A percentile compares a stretch with the other conserved stretches of the same genome.
Evolutionary conservation across 2,113 vertebrate species (phyloP).

Genomic region (Rhabdornis inornatus): DNA sequence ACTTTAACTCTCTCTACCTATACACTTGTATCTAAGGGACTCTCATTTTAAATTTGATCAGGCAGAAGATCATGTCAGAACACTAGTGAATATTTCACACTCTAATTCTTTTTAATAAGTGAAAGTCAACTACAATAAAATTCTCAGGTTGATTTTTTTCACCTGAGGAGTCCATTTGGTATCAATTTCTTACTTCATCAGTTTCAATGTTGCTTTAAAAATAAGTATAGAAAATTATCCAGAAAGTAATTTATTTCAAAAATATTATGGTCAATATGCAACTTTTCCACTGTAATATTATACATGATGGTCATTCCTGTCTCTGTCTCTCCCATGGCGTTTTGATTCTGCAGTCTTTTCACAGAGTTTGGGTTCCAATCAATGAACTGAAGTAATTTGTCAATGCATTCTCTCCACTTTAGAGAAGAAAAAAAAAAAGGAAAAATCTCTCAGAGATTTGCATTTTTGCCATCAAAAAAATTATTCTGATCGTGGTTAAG

Average conservation of each 20-base stretch:
- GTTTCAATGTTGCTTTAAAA: background rate
- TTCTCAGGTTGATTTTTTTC: background rate
- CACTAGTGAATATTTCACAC: background rate
- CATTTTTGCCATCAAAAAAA: background rate
- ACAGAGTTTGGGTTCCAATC: background rate
- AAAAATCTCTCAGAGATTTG: background rate
- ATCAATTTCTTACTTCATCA: background rate
- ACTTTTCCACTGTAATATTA: background rate
- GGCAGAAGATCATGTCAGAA: background rate
- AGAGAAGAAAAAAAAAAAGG: background rate
- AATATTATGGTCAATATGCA: background rate
- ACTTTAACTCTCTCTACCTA: background rate
- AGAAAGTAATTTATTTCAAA: background rate
- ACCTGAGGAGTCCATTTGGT: background rate
- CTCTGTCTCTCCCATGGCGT: rapidly evolving
- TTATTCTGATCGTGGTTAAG: background rate
- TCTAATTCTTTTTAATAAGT: background rate
- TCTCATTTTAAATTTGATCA: background rate
- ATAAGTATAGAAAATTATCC: background rate
- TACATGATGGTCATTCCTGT: rapidly evolving
- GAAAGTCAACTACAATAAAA: background rate
- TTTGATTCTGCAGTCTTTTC: background rate
- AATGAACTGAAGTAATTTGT: background rate
- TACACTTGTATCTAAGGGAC: background rate
- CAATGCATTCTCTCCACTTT: background rate